phyloP scores from a whole-genome alignment of 2,797 vertebrate genomes.

The Onychomys torridus region DNA sequence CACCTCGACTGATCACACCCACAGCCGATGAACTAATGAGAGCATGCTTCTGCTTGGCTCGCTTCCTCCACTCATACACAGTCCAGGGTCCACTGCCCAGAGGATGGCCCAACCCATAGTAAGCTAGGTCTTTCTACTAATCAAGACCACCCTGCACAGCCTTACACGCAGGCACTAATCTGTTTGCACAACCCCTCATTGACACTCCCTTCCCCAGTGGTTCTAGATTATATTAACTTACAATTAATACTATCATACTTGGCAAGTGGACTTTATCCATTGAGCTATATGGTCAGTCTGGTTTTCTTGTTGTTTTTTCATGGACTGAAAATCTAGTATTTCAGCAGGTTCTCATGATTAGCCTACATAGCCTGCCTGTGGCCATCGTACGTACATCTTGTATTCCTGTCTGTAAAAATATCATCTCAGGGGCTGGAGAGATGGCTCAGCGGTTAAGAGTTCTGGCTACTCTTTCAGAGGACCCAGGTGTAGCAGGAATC shows the following conservation, averaged over 20 bases:
- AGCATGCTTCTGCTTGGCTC: background rate
- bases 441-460: too few relatives aligned
- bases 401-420: background rate
- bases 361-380: background rate
- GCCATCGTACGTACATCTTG: background rate
- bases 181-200: background rate
- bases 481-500: too few relatives aligned
- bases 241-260: background rate
- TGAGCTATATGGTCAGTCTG: background rate
- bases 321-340: slow-evolving; percentile 9
- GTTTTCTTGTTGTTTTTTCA: slow-evolving; percentile 8
- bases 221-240: background rate
- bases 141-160: background rate
- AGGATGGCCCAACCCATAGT: background rate
- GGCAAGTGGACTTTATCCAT: background rate
- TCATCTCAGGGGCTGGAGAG: too few relatives aligned
- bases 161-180: too few relatives aligned
- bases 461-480: too few relatives aligned
- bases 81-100: background rate
- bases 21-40: background rate
- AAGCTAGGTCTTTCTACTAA: background rate
- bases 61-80: too few relatives aligned
- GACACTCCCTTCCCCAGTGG: background rate
- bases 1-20: background rate
- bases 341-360: background rate